Conservation (phyloP, 2,888 invertebrate species). For the Ectobius pallidus region DNA sequence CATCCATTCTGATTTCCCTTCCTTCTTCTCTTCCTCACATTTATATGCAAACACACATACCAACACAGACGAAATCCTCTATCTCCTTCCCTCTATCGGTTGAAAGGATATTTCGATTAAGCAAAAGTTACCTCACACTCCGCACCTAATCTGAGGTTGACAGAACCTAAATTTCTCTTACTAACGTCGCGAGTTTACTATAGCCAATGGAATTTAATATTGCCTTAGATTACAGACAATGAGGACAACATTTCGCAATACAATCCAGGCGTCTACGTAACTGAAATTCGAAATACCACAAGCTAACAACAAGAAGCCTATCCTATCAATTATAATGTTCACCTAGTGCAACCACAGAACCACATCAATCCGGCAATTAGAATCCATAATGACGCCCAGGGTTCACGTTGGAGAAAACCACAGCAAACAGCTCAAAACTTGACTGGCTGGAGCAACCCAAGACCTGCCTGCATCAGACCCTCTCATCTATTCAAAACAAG, state of each 20-base stretch:
- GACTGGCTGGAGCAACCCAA: not conserved
- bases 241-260: slow-evolving; percentile 1
- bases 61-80: too few species aligned
- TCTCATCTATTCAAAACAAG: too few species aligned
- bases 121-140: not conserved
- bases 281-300: slow-evolving; percentile 21
- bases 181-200: not conserved
- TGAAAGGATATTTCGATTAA: too few species aligned
- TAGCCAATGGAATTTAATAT: slow-evolving; percentile 10
- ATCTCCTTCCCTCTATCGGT: too few species aligned
- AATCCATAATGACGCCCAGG: slow-evolving; percentile 25
- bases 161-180: not conserved
- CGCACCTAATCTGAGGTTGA: not conserved
- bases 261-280: not conserved
- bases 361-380: slow-evolving; percentile 30
- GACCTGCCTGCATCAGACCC: not conserved
- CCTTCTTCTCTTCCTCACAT: too few species aligned
- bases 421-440: slow-evolving; percentile 17
- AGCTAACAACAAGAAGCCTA: slow-evolving; percentile 21
- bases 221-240: not conserved
- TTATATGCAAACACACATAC: too few species aligned
- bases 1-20: too few species aligned
- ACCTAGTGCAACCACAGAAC: slow-evolving; percentile 20
- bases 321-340: slow-evolving; percentile 31
- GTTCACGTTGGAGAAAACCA: not conserved